Conservation (phyloP, 92 coral and sea anemone genomes). For the Palythoa grandiflora region DNA sequence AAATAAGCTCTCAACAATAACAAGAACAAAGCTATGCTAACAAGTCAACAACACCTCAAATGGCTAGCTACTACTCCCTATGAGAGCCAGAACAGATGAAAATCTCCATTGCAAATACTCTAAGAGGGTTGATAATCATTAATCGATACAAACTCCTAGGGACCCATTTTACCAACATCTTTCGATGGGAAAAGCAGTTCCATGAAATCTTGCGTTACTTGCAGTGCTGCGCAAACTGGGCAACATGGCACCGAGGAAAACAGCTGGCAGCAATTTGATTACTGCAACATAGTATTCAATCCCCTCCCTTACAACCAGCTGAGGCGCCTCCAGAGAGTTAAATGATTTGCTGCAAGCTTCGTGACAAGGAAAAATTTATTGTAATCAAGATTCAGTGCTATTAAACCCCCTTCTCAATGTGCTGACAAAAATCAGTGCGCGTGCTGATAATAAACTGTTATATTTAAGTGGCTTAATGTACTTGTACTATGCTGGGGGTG, state of each 20-base stretch:
- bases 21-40: constrained; percentile 54
- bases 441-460: too few relatives aligned
- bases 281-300: constrained; percentile 40
- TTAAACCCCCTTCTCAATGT: too few relatives aligned
- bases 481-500: too few relatives aligned
- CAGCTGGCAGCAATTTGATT: constrained; percentile 43
- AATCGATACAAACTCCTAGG: constrained; percentile 26
- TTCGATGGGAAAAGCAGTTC: constrained; percentile 47
- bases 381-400: too few relatives aligned
- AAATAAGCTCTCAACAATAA: constrained; percentile 45
- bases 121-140: constrained; percentile 29
- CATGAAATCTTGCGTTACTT: constrained; percentile 51
- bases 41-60: constrained; percentile 47
- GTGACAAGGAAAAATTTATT: too few relatives aligned
- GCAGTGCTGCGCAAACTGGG: constrained; percentile 52
- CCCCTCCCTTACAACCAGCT: constrained; percentile 23
- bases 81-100: constrained; percentile 27
- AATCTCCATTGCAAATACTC: neutral
- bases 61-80: constrained; percentile 48
- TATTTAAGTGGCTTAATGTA: too few relatives aligned
- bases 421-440: too few relatives aligned
- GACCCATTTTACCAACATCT: constrained; percentile 48
- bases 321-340: too few relatives aligned
- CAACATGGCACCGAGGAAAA: constrained; percentile 53
- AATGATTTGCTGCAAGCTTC: too few relatives aligned